Percentiles rank a stretch among this genome's conserved stretches.
Conservation (phyloP, 2,888 invertebrate genomes). For the Hartigia nigra region DNA sequence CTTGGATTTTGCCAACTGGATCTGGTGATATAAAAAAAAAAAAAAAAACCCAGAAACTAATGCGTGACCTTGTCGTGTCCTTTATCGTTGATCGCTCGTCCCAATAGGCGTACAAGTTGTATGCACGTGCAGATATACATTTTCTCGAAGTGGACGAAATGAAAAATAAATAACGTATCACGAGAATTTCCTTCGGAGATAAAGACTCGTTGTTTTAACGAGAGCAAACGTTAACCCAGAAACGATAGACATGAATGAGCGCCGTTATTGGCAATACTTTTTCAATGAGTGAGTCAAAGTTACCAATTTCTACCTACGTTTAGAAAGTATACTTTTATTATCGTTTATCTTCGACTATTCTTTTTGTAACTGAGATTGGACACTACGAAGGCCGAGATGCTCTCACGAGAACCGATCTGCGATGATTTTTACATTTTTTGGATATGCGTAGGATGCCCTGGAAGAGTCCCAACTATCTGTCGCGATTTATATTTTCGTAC, state of each 20-base stretch:
- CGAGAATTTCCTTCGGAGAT: not conserved
- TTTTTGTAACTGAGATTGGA: slow-evolving; percentile 64
- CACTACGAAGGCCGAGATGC: slow-evolving; percentile 51
- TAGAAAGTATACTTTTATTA: slow-evolving; percentile 60
- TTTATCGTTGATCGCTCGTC: not conserved
- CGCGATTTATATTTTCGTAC: not conserved
- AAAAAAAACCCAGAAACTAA: not conserved
- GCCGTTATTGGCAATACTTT: slow-evolving; percentile 51
- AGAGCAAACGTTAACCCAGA: slow-evolving; percentile 51
- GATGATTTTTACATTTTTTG: slow-evolving; percentile 25
- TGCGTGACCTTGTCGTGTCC: not conserved
- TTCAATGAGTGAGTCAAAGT: slow-evolving; percentile 65
- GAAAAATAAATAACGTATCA: not conserved
- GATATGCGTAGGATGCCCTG: not conserved
- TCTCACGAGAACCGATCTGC: slow-evolving; percentile 26
- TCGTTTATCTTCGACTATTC: slow-evolving; percentile 62
- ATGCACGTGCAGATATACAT: not conserved
- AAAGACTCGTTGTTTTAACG: not conserved
- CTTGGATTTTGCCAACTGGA: not conserved
- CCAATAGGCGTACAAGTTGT: not conserved
- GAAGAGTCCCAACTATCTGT: not conserved
- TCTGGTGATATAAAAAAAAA: not conserved
- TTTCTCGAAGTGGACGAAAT: not conserved
- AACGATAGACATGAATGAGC: slow-evolving; percentile 52
- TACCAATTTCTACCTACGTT: slow-evolving; percentile 65